phyloP scores from a whole-genome alignment of 2,797 vertebrate genomes.

The Caiman crocodilus region DNA sequence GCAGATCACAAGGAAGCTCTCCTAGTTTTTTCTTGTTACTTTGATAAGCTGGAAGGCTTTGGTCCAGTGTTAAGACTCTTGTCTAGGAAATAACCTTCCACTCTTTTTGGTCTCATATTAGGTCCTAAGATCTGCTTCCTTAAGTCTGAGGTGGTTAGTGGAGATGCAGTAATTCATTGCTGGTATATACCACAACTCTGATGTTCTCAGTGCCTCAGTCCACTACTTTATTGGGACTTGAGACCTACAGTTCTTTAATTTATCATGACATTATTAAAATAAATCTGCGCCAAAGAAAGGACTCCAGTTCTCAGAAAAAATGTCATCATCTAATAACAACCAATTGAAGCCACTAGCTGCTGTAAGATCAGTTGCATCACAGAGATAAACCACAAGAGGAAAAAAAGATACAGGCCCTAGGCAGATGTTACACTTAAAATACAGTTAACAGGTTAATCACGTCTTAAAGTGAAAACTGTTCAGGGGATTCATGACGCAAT shows the following conservation, averaged over 20 bases:
- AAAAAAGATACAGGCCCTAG: not conserved
- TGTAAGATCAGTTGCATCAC: accelerated
- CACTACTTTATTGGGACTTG: not conserved
- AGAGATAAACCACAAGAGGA: not conserved
- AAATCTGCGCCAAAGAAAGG: not conserved
- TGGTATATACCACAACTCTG: not conserved
- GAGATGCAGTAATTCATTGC: not conserved
- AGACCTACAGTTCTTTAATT: not conserved
- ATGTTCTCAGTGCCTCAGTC: not conserved
- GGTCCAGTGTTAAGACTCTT: not conserved
- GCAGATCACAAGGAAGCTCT: not conserved
- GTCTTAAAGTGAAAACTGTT: too few species aligned
- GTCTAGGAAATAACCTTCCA: not conserved
- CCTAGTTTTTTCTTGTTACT: not conserved
- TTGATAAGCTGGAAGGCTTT: not conserved
- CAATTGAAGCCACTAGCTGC: not conserved
- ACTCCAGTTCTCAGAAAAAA: not conserved
- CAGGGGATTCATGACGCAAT: too few species aligned
- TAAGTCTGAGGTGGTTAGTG: not conserved
- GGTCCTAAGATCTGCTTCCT: not conserved
- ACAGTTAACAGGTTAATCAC: too few species aligned
- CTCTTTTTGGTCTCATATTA: not conserved
- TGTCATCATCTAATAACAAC: accelerated
- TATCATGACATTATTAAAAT: not conserved
- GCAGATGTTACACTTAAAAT: too few species aligned